Percentiles rank a stretch among this genome's conserved stretches.
These are phyloP conservation scores for Mizuhopecten yessoensis DNA, from an alignment of 1,140 invertebrate genomes.

Conservation along the genomic window DNA sequence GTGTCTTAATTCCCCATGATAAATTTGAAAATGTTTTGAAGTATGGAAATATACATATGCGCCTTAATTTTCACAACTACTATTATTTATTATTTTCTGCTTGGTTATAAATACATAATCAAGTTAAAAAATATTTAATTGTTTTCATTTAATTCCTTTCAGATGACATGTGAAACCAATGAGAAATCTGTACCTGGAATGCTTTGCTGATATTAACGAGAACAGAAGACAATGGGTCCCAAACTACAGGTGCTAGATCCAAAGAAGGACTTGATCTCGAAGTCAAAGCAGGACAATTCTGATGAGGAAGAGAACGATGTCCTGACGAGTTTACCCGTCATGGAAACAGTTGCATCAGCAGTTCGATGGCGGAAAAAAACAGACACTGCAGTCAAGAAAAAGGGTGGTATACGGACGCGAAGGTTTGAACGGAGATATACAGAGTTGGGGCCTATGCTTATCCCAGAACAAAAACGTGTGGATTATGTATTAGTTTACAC, in stretches of 20 bases:
- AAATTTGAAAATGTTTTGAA: too few relatives aligned
- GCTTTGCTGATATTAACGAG: not conserved
- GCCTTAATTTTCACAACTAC: too few relatives aligned
- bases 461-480: conserved; percentile 75
- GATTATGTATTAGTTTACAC: conserved; percentile 73
- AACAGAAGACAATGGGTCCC: not conserved
- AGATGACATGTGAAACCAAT: not conserved
- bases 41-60: too few relatives aligned
- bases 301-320: not conserved
- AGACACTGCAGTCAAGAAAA: not conserved
- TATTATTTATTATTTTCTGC: too few relatives aligned
- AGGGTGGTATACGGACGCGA: not conserved
- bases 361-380: not conserved
- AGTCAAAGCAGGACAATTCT: not conserved
- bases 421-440: conserved; percentile 61
- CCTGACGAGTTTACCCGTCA: not conserved
- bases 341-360: not conserved
- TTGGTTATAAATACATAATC: too few relatives aligned
- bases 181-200: conserved; percentile 3
- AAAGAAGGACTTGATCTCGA: not conserved
- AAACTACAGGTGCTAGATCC: not conserved
- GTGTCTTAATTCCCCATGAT: too few relatives aligned
- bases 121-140: too few relatives aligned
- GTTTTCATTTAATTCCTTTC: not conserved
- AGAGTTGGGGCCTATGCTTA: conserved; percentile 60